Base-by-base conservation (phyloP, 1,140 invertebrate genomes). In the Liolophura sinensis region DNA sequence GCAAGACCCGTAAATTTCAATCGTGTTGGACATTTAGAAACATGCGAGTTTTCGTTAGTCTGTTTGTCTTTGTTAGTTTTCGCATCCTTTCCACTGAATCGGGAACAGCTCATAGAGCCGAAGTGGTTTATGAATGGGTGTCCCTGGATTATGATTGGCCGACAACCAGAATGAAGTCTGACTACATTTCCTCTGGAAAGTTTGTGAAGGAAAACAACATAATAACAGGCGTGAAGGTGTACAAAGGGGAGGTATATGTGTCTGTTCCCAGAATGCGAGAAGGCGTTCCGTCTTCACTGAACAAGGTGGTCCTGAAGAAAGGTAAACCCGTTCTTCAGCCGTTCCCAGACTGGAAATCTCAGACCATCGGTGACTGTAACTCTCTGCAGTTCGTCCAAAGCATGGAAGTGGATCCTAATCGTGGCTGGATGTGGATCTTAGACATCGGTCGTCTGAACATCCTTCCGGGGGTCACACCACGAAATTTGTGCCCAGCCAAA, bases 401-500 rank as follows among this genome's bases (percentile, higher is more conserved):
- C 31, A 40, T 59, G 11, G 57, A 31, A 12, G 48, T 59, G n/a
- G 57, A 59, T 15, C 57, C 57, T 11, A 59, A 59, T 14, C 40
- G 31, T 46, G 57, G 57, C 11, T 59, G 25, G 57, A 59, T 59
- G 57, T 59, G 57, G 64, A 72, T 74, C 9, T 71, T 77, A 48
- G 75, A 77, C 51, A 67, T 61, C 3, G 73, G 75, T 20, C 62
- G 73, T 12, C 27, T 71, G 16, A 62, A 71, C 48, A 61, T 49
- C 1, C 46, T 51, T 1, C 15, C 49, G 15, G 22, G 24, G n/a
- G 31, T 50, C 4, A 48, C 67, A 61, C 65, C 63, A 49, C n/a
- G 68, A 16, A 67, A 71, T 24, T 27, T 69, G 18, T 77, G 75
- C 51, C 71, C 70, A 1, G 64, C 73, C 15, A 77, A 77, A 64